Conservation (phyloP, 2,113 vertebrate species). For the Apteryx owenii region DNA sequence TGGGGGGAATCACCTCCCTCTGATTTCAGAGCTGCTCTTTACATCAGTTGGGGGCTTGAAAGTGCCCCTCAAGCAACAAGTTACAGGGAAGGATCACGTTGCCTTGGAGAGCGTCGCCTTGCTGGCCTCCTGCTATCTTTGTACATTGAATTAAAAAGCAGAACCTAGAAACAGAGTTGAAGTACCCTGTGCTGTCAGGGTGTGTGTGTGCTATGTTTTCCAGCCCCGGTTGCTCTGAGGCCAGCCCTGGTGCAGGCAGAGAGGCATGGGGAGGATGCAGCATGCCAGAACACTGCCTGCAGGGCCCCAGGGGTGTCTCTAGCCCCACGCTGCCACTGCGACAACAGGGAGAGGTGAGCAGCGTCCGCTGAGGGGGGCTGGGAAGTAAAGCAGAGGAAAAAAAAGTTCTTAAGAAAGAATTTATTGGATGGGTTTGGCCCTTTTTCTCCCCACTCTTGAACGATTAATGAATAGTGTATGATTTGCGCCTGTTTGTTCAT, state of each 20-base stretch:
- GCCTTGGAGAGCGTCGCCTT: background rate
- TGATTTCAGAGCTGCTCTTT: background rate
- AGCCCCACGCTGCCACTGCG: fast-evolving
- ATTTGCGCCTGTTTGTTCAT: background rate
- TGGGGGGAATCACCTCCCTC: background rate
- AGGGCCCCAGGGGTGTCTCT: background rate
- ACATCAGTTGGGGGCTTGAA: background rate
- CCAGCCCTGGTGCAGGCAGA: fast-evolving
- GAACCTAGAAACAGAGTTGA: background rate
- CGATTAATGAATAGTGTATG: background rate
- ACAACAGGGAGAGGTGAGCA: background rate
- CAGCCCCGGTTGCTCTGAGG: background rate
- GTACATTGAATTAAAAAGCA: background rate
- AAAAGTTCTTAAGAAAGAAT: background rate
- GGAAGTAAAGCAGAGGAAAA: background rate
- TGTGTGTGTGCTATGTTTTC: background rate
- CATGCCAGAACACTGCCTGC: fast-evolving
- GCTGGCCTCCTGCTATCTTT: background rate
- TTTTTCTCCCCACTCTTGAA: background rate
- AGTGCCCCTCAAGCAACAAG: background rate
- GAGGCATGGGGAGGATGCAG: background rate
- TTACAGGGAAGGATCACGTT: background rate
- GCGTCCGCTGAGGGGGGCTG: background rate
- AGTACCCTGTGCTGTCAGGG: too few species aligned
- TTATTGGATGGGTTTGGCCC: background rate